Base-by-base conservation (phyloP, 1,140 invertebrate genomes). In the Drosophila kanapiae region DNA sequence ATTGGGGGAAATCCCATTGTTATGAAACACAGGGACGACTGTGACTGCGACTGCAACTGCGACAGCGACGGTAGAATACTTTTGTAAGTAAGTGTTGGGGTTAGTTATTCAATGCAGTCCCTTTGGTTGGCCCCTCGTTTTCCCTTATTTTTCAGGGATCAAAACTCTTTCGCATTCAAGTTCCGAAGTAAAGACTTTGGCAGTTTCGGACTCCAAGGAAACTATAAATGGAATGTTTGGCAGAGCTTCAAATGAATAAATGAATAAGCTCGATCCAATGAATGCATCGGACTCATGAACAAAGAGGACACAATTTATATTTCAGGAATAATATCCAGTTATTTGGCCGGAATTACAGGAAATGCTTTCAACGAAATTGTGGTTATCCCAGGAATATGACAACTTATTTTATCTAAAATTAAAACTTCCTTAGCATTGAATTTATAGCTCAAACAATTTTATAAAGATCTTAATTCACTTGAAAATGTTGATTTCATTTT, bases 241-340 rank as follows among this genome's bases (percentile, higher is more conserved):
- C 67, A 70, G 37, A 68, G 67, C 67, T 59, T 71, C 65, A 59
- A 83, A 86, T 85, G 82, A 85, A 86, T 85, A 82, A 81, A 86
- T 86, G 78, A 86, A 86, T 72, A 72, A 71, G 23, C 29, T 23
- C 43, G 23, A 71, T 60, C 75, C 74, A 56, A 78, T 82, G 78
- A 70, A 75, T 67, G 42, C 56, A 65, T 75, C 47, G 60, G 38
- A 64, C 49, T 42, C n/a, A n/a, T 57, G 54, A 64, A 45, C 64
- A n/a, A 67, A 43, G 78, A 3, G 38, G 56, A 48, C 11, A 59
- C 18, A 18, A 49, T 10, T 35, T 37, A 13, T 38, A 23, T 31
- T 42, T 42, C 1, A 2, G 8, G 6, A 31, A 43, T 42, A 42
- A 60, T 6, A 7, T 8, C 6, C 18, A 27, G 5, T n/a, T 27